These are phyloP conservation scores for Gallirallus australis DNA, from an alignment of 2,797 vertebrate species.

Conservation along the genomic window DNA sequence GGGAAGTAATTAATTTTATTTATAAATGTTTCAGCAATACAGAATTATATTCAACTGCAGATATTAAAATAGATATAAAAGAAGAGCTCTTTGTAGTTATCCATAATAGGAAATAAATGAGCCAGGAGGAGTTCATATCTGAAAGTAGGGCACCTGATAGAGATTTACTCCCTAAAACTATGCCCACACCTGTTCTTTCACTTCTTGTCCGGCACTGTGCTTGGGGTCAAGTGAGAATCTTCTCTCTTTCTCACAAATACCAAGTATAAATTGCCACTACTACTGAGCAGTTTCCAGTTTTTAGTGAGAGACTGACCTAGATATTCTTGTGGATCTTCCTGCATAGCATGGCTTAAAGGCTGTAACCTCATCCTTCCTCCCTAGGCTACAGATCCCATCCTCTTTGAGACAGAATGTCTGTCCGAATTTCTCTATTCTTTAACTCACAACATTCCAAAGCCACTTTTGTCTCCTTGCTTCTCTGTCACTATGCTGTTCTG, in stretches of 20 bases:
- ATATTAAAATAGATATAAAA: neutral
- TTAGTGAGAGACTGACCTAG: slow-evolving; percentile 29
- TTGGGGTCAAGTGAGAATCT: neutral
- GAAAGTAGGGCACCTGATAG: neutral
- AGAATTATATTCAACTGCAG: neutral
- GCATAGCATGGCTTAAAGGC: slow-evolving; percentile 25
- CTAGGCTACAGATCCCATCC: neutral
- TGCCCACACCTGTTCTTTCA: rapidly evolving
- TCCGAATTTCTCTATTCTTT: slow-evolving; percentile 7
- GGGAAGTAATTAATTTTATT: neutral
- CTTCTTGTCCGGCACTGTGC: neutral
- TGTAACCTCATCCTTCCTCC: slow-evolving; percentile 17
- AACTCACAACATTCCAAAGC: neutral
- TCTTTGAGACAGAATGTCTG: neutral
- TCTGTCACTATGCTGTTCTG: neutral
- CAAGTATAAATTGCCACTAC: neutral
- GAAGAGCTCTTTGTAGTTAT: neutral
- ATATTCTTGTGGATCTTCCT: slow-evolving; percentile 12
- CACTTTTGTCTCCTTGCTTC: neutral
- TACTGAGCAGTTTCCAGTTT: neutral
- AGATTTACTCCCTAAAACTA: neutral
- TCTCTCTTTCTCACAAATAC: neutral
- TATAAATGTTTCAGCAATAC: neutral
- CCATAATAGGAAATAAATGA: neutral
- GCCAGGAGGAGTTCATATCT: neutral